Conservation (phyloP, 2,113 vertebrate species). For the Pelodiscus sinensis region DNA sequence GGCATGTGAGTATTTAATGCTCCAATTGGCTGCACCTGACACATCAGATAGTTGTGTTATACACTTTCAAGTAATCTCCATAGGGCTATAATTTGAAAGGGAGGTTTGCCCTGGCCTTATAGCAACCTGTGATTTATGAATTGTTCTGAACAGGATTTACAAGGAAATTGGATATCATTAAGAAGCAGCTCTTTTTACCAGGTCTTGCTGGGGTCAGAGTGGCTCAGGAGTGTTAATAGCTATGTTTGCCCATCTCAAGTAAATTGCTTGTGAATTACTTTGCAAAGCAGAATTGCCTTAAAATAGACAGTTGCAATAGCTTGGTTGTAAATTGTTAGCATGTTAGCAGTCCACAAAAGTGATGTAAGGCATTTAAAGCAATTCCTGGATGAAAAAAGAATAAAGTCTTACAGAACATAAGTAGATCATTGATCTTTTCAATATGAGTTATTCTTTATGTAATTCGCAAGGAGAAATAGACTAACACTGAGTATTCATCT, state of each 20-base stretch:
- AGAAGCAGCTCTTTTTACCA: constrained; percentile 45
- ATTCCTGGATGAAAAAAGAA: not conserved
- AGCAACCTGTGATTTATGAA: constrained; percentile 59
- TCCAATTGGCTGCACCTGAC: constrained; percentile 3
- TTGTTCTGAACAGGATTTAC: constrained; percentile 49
- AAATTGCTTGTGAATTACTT: constrained; percentile 50
- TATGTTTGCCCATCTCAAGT: not conserved
- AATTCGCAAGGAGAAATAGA: not conserved
- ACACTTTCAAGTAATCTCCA: constrained; percentile 5
- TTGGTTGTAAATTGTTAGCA: not conserved
- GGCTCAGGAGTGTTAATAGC: not conserved
- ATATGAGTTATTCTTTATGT: not conserved
- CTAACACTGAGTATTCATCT: not conserved
- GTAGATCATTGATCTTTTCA: not conserved
- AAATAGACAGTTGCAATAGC: not conserved
- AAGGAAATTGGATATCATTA: constrained; percentile 45
- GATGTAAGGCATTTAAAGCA: not conserved
- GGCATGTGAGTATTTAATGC: constrained; percentile 42
- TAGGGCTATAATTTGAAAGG: constrained; percentile 27
- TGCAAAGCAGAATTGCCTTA: constrained; percentile 28
- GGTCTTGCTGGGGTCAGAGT: not conserved
- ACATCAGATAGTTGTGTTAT: not conserved
- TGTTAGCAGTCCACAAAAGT: constrained; percentile 2
- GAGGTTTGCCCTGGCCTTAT: constrained; percentile 1
- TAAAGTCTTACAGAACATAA: not conserved